phyloP scores from a whole-genome alignment of 2,113 vertebrate species.

The Tetrao urogallus region DNA sequence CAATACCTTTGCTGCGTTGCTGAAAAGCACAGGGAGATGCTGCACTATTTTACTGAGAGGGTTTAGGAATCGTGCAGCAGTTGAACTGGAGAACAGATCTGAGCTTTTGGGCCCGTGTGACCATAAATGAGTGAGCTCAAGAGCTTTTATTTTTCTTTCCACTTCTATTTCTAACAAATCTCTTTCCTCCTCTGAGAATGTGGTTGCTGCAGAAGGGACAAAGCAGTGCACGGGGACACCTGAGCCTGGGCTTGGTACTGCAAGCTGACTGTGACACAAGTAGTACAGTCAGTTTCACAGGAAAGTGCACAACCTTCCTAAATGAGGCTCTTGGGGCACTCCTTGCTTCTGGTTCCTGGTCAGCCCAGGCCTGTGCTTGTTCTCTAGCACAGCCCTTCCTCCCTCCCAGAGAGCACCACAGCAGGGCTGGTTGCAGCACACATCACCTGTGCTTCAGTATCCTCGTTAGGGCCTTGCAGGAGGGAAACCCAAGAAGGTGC shows the following conservation, averaged over 20 bases:
- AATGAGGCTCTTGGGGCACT: not conserved
- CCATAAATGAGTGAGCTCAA: not conserved
- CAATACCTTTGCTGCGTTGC: not conserved
- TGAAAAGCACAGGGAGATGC: not conserved
- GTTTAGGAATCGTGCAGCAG: not conserved
- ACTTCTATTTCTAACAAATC: not conserved
- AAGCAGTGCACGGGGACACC: not conserved
- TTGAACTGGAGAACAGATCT: not conserved
- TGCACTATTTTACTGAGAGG: not conserved
- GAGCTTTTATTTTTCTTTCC: not conserved
- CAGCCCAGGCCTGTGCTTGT: not conserved
- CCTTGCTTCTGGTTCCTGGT: not conserved
- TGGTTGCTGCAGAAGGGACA: not conserved
- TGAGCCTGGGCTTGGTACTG: not conserved
- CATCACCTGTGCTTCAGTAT: accelerated
- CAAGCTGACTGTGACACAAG: not conserved
- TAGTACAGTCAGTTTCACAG: not conserved
- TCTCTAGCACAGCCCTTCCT: not conserved
- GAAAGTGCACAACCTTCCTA: not conserved
- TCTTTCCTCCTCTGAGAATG: not conserved
- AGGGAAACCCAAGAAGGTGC: not conserved
- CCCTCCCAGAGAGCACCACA: not conserved
- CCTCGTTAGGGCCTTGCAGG: not conserved
- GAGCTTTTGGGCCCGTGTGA: not conserved
- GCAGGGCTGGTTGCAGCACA: not conserved